A percentile compares a stretch with the other conserved stretches of the same genome.
phyloP scores from a whole-genome alignment of 1,140 invertebrate genomes.

The Augochlora pura region DNA sequence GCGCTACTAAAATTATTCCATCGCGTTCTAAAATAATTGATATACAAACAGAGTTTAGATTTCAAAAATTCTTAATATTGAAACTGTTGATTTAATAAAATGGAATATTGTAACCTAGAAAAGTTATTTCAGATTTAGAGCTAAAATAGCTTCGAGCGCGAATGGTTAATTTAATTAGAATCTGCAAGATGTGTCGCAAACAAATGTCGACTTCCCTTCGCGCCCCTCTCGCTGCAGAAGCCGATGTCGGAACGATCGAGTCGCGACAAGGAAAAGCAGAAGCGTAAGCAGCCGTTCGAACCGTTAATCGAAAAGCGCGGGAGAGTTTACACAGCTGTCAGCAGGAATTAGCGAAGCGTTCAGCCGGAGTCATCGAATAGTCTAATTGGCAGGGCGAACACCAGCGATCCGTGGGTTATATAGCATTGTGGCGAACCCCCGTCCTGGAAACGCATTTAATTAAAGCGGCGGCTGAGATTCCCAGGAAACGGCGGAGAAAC shows the following conservation, averaged over 20 bases:
- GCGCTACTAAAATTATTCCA: no score
- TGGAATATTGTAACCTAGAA: no score
- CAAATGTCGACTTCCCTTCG: no score
- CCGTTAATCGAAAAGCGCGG: neutral
- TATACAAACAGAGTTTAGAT: no score
- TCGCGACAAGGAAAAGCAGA: neutral
- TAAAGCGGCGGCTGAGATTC: constrained; percentile 35
- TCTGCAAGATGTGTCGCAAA: no score
- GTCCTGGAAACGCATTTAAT: constrained; percentile 51
- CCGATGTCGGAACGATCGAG: neutral
- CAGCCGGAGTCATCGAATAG: constrained; percentile 28
- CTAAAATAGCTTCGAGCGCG: no score
- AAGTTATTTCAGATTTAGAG: no score
- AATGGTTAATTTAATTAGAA: no score
- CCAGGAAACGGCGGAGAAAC: neutral
- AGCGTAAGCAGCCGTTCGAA: neutral
- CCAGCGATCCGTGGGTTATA: constrained; percentile 35
- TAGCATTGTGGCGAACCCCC: constrained; percentile 36
- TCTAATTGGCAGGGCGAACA: constrained; percentile 28
- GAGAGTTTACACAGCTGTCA: neutral
- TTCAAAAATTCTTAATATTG: no score
- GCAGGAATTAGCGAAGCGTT: constrained; percentile 27
- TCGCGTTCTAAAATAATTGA: no score
- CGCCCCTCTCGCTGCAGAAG: neutral
- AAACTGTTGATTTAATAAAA: no score